A percentile compares a stretch with the other conserved stretches of the same genome.
phyloP scores from a whole-genome alignment of 2,888 invertebrate species.

The Pseudeuparius sepicola region DNA sequence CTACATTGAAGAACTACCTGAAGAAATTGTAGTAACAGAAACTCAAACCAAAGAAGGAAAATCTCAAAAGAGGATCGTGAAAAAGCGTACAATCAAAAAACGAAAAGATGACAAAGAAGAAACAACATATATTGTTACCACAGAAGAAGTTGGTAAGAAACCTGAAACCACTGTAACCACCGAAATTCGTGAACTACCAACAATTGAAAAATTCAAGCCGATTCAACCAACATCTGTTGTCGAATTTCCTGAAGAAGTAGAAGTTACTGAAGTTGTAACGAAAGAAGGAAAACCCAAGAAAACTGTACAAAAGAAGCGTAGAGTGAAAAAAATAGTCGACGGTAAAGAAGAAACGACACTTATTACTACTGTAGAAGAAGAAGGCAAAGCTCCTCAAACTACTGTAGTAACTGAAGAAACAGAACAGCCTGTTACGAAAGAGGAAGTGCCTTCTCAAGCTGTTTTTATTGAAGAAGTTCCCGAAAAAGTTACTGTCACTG shows the following conservation, averaged over 20 bases:
- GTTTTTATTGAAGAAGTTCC: conserved; percentile 31
- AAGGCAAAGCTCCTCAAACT: conserved; percentile 27
- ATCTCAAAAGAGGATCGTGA: conserved; percentile 24
- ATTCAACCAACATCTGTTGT: conserved; percentile 14
- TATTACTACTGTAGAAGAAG: conserved; percentile 38
- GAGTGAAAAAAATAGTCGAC: conserved; percentile 30
- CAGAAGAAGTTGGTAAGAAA: conserved; percentile 26
- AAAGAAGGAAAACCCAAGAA: conserved; percentile 19
- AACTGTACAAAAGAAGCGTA: conserved; percentile 31
- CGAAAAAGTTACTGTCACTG: conserved; percentile 27
- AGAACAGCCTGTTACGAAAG: conserved; percentile 12
- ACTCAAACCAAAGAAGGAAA: conserved; percentile 25
- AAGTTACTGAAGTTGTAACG: neutral
- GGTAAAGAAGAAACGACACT: conserved; percentile 34
- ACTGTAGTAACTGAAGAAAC: conserved; percentile 18
- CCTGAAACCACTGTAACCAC: conserved; percentile 27
- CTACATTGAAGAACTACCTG: conserved; percentile 27
- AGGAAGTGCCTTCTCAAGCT: conserved; percentile 12
- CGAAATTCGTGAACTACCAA: conserved; percentile 32
- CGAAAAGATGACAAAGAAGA: conserved; percentile 33
- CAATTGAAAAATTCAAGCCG: conserved; percentile 19
- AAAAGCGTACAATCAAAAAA: conserved; percentile 33
- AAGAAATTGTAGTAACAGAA: conserved; percentile 28
- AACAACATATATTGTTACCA: conserved; percentile 34
- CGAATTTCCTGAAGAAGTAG: conserved; percentile 27